Base-by-base conservation (phyloP, 2,113 vertebrate genomes). In the Rafetus swinhoei region DNA sequence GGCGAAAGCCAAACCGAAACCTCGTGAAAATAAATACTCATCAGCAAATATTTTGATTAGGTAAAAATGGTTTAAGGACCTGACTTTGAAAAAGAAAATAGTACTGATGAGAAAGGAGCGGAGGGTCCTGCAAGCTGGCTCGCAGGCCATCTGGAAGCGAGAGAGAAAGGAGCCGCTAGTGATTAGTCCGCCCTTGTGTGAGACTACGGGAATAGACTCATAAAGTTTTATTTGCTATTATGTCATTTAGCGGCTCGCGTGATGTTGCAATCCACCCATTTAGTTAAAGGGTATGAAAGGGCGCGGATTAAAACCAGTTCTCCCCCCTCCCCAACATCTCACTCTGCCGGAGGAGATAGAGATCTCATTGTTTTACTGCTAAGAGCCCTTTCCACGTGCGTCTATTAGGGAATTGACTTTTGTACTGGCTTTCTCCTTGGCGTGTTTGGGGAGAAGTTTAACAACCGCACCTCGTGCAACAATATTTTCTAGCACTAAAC, bases 1-100 rank as follows among this genome's bases (percentile, higher is more conserved):
- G 93, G 95, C 59, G 89, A 97, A 97, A 95, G 94, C 96, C 96
- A 98, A 96, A 96, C 95, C 91, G 57, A 97, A 93, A 55, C 90
- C 96, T 97, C 98, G 97, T 97, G 96, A 98, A 98, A 98, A 98
- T 98, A 98, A 98, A 98, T 98, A 98, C 95, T 98, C 97, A 98
- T 98, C 97, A 98, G 97, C 95, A 98, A 98, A 98, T 98, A 98
- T 97, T 98, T 98, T 95, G 96, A 97, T 98, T 97, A 98, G 97
- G 97, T 98, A 85, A 98, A 98, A 98, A 97, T 94, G 81, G 94
- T 98, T 97, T 96, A 97, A 96, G 96, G 95, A 91, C 83, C 97
- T 96, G 94, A 84, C 80, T 92, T 97, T 96, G 93, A 53, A 91
- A 88, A 95, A 87, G 88, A 77, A 90, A 94, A 87, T 57, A 85